A percentile compares a stretch with the other conserved stretches of the same genome.
These are phyloP conservation scores for Progne subis DNA, from an alignment of 2,113 vertebrate species.

Conservation along the genomic window DNA sequence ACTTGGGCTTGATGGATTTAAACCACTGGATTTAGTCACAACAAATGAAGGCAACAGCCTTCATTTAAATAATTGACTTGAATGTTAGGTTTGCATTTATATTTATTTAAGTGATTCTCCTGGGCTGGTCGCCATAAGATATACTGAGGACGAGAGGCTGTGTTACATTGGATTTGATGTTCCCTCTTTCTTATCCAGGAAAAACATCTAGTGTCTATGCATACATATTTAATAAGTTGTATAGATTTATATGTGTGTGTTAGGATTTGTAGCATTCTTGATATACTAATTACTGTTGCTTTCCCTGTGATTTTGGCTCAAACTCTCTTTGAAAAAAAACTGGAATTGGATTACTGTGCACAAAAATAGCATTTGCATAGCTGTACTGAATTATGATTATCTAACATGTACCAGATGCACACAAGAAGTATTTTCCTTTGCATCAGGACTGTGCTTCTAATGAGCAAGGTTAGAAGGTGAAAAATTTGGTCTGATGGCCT, in stretches of 20 bases:
- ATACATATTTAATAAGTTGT: not conserved
- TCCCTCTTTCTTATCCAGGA: not conserved
- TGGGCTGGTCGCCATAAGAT: not conserved
- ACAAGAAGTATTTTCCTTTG: not conserved
- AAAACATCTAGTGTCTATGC: not conserved
- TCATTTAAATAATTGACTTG: constrained; percentile 7
- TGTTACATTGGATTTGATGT: not conserved
- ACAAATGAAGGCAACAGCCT: not conserved
- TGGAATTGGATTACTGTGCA: not conserved
- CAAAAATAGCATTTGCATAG: constrained; percentile 7
- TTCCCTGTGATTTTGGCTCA: not conserved
- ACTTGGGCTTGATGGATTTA: not conserved
- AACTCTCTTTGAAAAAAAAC: not conserved
- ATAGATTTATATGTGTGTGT: not conserved
- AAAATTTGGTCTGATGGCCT: not conserved
- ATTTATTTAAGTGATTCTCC: not conserved
- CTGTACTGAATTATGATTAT: not conserved
- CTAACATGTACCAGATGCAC: not conserved
- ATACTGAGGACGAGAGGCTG: not conserved
- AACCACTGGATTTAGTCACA: not conserved
- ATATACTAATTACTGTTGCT: constrained; percentile 24
- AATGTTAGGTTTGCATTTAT: not conserved
- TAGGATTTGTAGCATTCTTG: not conserved
- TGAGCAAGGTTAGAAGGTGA: not conserved
- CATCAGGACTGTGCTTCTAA: not conserved